Evolutionary conservation across 2,797 vertebrate genomes (phyloP).

Genomic region (Syngnathus rostellatus): DNA sequence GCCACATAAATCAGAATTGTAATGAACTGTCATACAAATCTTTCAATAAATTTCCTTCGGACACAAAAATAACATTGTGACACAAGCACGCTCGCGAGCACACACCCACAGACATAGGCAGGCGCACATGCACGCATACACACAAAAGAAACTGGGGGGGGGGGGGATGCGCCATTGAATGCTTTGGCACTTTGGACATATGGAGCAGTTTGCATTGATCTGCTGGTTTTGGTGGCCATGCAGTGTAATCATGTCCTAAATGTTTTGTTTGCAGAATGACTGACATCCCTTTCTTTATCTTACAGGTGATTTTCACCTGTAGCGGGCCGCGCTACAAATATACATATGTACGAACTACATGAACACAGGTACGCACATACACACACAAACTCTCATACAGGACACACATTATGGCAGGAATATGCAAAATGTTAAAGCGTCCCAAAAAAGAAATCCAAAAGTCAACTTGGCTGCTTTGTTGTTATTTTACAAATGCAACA

Average conservation of each 20-base stretch:
- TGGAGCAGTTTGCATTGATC: conserved; percentile 71
- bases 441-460: conserved; percentile 24
- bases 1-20: conserved; percentile 65
- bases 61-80: conserved; percentile 71
- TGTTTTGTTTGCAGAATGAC: conserved; percentile 46
- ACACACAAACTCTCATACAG: too few species aligned
- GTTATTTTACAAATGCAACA: conserved; percentile 38
- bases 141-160: background rate
- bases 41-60: conserved; percentile 64
- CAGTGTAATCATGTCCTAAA: conserved; percentile 51
- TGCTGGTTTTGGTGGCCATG: conserved; percentile 70
- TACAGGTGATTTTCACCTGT: conserved; percentile 26
- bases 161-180: conserved; percentile 42
- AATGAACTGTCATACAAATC: conserved; percentile 71
- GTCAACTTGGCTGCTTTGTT: conserved; percentile 40
- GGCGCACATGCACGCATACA: conserved; percentile 19
- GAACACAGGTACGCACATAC: conserved; percentile 42
- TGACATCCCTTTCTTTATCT: conserved; percentile 47
- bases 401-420: conserved; percentile 55
- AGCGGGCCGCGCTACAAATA: conserved; percentile 51
- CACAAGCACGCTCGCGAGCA: conserved; percentile 37
- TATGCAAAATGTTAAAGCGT: conserved; percentile 55
- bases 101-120: conserved; percentile 15
- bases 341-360: conserved; percentile 54
- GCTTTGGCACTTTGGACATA: conserved; percentile 76